Evolutionary conservation across 2,888 invertebrate species (phyloP), one percentile per base, ranked within the genome.

Genomic region (Callyntrura guangdongensis): DNA sequence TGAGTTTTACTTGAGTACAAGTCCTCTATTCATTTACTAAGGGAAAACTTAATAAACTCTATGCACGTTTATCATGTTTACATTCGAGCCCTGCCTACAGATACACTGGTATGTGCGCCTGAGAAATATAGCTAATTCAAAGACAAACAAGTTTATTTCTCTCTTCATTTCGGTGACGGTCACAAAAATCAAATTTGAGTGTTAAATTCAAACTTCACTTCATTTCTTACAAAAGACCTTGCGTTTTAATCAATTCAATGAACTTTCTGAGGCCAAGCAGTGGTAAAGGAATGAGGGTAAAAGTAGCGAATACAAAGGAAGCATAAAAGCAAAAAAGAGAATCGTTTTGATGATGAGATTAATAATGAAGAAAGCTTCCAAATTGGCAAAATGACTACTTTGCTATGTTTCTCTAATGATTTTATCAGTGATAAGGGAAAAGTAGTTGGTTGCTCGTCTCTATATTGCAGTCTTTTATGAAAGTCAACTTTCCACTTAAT

Each of bases 21-120:
- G 36, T 36, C 6, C 36, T 6, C 6, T 36, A 36, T 14, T 69
- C 22, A 64, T 64, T 25, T 36, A 4, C 64, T 11, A 25, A 69
- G 36, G n/a, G 0, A 14, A 36, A 69, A 27, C 67, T 69, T 69
- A 69, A 69, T 69, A 36, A 69, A 27, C 67, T 69, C 27, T 27
- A 36, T 69, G 27, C 27, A 36, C 27, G 8, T 64, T 64, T 53
- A 14, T 53, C n/a, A n/a, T 53, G 14, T 3, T 53, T 6, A 59
- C 59, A 59, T 17, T 12, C n/a, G 17, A 2, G 59, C 17, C 17
- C 0, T 59, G 59, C 59, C n/a, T 6, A 59, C n/a, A 17, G 59
- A 53, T 59, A 59, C 12, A 59, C 1, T n/a, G n/a, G 8, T 59
- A 59, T n/a, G n/a, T n/a, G n/a, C n/a, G n/a, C 3, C 17, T 17